Base-by-base conservation (phyloP, 2,888 invertebrate species). In the Halictus ligatus region DNA sequence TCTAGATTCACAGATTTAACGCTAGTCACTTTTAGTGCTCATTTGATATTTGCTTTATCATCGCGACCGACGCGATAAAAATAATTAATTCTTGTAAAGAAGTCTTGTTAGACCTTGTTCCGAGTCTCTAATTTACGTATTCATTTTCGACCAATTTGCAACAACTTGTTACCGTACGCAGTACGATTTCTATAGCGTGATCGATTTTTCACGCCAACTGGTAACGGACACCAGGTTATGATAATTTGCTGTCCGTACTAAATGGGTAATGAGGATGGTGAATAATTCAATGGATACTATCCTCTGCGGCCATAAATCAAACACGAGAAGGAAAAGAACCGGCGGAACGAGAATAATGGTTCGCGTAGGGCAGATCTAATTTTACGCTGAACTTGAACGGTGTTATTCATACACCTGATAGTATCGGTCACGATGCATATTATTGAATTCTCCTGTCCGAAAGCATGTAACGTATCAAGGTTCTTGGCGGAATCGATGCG, bases 381-480 rank as follows among this genome's bases (percentile, higher is more conserved):
- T 77, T 73, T 46, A 60, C 29, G 25, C 40, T 75, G 84, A 85
- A 85, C 84, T 85, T 85, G 84, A 84, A 85, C 72, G 75, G 18
- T 13, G 18, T 84, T 84, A 84, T 85, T 84, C 77, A 75, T 71
- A 48, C 29, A 12, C 12, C 12, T 25, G 76, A 85, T 74, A n/a
- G 1, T 60, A 29, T n/a, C 46, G 25, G 29, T 60, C 60, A 50
- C 21, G 64, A 73, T 83, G 71, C 40, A 86, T 86, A 78, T 83
- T 74, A 83, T 75, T 78, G 73, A 75, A 75, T 75, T 21, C 29
- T 40, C 75, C 46, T 46, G 40, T 72, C 29, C 69, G 71, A n/a
- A 77, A 48, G 74, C 80, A 60, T 72, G 76, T 81, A 87, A 89
- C 82, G 82, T 82, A 72, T 90, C 90, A 90, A 90, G 89, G 89